Conservation (phyloP, 1,140 invertebrate genomes). For the Nylanderia fulva region DNA sequence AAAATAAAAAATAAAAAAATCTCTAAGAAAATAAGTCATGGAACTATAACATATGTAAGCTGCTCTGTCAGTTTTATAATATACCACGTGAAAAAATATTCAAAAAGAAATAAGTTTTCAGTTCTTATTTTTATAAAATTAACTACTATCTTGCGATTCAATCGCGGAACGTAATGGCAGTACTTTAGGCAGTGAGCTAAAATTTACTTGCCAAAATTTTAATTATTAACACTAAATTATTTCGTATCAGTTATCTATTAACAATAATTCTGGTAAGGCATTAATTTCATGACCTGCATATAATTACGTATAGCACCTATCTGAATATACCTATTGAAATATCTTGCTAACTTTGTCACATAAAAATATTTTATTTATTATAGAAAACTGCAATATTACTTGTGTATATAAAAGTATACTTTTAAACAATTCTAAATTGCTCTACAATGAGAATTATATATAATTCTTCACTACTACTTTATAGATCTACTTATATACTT, state of each 20-base stretch:
- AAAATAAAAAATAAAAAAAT: not conserved
- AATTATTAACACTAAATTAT: not conserved
- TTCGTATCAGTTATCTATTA: constrained; percentile 7
- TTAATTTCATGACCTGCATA: not conserved
- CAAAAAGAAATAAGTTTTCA: not conserved
- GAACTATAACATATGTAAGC: not conserved
- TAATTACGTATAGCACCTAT: constrained; percentile 27
- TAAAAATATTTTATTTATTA: constrained; percentile 29
- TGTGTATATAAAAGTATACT: constrained; percentile 23
- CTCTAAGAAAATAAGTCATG: constrained; percentile 35
- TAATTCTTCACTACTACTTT: constrained; percentile 5
- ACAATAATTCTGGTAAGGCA: not conserved
- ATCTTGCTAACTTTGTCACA: not conserved
- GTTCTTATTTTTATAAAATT: not conserved
- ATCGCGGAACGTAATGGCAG: not conserved
- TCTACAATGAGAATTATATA: not conserved
- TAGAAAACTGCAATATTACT: constrained; percentile 7
- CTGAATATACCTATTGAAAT: not conserved
- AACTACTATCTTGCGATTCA: not conserved
- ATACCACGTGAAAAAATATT: not conserved
- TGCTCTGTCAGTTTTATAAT: not conserved
- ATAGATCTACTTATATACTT: constrained; percentile 9
- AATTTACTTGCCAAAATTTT: not conserved
- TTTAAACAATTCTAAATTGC: constrained; percentile 27
- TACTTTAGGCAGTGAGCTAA: not conserved